phyloP scores from a whole-genome alignment of 2,113 vertebrate genomes.

The Phoenicopterus ruber region DNA sequence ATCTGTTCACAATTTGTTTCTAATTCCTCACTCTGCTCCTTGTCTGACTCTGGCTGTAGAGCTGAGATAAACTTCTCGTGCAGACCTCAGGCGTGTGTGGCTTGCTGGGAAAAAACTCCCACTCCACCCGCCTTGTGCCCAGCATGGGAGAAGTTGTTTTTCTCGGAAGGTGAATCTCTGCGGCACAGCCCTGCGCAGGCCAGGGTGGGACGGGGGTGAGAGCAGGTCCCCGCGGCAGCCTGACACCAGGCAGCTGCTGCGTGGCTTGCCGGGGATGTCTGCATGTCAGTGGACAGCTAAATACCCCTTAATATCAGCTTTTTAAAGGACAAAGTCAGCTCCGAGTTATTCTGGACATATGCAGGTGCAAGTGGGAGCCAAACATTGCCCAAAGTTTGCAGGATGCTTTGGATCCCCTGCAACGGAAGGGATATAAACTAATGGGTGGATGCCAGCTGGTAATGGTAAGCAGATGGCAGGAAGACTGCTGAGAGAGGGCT shows the following conservation, averaged over 20 bases:
- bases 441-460: slow-evolving; percentile 35
- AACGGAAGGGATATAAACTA: neutral
- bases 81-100: neutral
- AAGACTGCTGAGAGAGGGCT: neutral
- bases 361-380: neutral
- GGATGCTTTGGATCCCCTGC: neutral
- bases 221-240: neutral
- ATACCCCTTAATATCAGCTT: neutral
- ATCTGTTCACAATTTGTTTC: neutral
- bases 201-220: neutral
- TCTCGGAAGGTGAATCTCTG: neutral
- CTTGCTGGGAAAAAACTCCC: rapidly evolving
- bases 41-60: rapidly evolving
- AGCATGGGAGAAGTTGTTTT: rapidly evolving
- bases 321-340: neutral
- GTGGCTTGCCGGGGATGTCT: neutral
- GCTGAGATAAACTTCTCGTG: neutral
- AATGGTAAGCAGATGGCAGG: slow-evolving; percentile 57
- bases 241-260: neutral
- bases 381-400: neutral
- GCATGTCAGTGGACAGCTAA: neutral
- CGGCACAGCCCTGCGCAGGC: neutral
- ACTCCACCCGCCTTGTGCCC: rapidly evolving
- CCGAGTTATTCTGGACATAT: neutral
- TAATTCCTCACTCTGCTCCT: neutral